Evolutionary conservation across 2,888 invertebrate genomes (phyloP), one percentile per base, ranked within the genome.

Genomic region (Argynnis bischoffii): DNA sequence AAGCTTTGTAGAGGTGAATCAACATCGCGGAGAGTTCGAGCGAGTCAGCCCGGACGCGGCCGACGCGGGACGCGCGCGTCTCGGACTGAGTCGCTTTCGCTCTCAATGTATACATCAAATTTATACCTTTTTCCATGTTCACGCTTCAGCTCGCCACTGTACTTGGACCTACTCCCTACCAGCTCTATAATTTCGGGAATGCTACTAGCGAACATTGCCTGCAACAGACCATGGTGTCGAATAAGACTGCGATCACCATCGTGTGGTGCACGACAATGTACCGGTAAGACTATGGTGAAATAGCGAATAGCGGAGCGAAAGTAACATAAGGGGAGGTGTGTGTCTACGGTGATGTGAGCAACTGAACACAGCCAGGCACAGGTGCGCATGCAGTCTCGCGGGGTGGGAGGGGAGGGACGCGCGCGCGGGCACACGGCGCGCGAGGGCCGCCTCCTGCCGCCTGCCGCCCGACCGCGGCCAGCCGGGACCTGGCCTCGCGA

Each of bases 171-270:
- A 95, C 97, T 97, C 94, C 99, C 98, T 95, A 99, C 97, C 95
- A 99, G 98, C 95, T 99, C 99, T 95, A 98, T 98, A 95, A 99
- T 99, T 96, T 99, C 99, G 93, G 99, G 99, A 94, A 99, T 98
- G 96, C 98, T 98, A 96, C 98, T 98, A 95, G 99, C 99, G 97
- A 99, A 99, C 96, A 99, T 98, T 95, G 99, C 99, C 98, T 98
- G 96, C 94, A 96, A 95, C 95, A 94, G 95, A 94, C 92, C 92
- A 92, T 88, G 92, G 92, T 89, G 92, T 87, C 89, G 89, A 83
- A 90, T 88, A 89, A 81, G 82, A 83, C 83, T 81, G 85, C 87
- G 87, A 83, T 87, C 90, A 89, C 91, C 90, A 88, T 88, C 89
- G 89, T 85, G 90, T 88, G 90, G 87, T 91, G 91, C 92, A 90